Conservation (phyloP, 2,113 vertebrate species). For the Felis chaus region DNA sequence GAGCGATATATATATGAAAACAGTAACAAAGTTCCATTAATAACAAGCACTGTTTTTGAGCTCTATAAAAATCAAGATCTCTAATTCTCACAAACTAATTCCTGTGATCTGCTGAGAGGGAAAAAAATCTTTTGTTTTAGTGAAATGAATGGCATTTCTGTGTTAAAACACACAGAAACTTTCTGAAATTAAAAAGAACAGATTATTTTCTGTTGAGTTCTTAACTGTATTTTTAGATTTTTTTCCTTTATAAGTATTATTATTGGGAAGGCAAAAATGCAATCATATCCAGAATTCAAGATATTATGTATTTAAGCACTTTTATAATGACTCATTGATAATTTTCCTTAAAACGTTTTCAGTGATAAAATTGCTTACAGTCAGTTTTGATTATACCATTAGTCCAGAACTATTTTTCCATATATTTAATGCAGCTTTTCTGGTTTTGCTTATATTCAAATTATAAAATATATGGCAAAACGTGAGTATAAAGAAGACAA, state of each 20-base stretch:
- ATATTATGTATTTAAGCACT: not conserved
- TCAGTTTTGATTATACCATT: not conserved
- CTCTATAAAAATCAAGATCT: not conserved
- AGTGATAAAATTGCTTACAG: conserved; percentile 6
- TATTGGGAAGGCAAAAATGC: not conserved
- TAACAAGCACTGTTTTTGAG: not conserved
- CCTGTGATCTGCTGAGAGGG: not conserved
- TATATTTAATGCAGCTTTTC: not conserved
- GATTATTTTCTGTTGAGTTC: not conserved
- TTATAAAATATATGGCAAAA: not conserved
- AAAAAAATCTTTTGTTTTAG: not conserved
- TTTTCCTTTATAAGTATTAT: not conserved
- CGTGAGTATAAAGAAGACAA: not conserved
- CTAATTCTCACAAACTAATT: not conserved
- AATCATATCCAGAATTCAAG: conserved; percentile 4
- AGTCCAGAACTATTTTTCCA: not conserved
- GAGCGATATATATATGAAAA: not conserved
- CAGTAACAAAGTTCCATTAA: not conserved
- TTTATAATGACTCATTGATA: not conserved
- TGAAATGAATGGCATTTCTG: not conserved
- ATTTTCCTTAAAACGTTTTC: not conserved
- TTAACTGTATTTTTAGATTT: conserved; percentile 21
- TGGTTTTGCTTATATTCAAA: conserved; percentile 22
- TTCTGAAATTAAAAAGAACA: not conserved
- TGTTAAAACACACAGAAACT: not conserved